Conservation (phyloP, 1,140 invertebrate species). For the Eulimnadia texana region DNA sequence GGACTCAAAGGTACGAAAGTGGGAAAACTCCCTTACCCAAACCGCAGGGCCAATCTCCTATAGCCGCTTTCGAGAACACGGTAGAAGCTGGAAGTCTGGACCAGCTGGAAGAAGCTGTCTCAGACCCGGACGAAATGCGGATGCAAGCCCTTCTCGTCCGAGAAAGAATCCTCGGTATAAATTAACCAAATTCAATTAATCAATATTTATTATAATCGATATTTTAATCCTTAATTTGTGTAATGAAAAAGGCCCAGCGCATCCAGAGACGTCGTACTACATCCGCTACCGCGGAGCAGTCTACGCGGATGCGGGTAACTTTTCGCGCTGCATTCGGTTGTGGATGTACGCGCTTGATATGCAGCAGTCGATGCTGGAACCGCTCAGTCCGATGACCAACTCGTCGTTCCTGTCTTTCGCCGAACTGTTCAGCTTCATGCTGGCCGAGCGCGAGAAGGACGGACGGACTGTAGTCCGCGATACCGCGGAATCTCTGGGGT, state of each 20-base stretch:
- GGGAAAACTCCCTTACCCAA: constrained; percentile 46
- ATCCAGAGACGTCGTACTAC: constrained; percentile 93
- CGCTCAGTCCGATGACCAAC: constrained; percentile 88
- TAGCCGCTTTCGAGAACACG: constrained; percentile 75
- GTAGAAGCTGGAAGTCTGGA: constrained; percentile 62
- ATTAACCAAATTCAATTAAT: too few species aligned
- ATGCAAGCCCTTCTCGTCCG: constrained; percentile 90
- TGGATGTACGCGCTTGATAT: constrained; percentile 96
- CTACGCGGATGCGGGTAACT: constrained; percentile 87
- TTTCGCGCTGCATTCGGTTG: constrained; percentile 74
- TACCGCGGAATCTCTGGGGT: neutral
- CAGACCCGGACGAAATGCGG: constrained; percentile 86
- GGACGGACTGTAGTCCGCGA: neutral
- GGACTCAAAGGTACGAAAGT: constrained; percentile 32
- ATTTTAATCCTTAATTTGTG: neutral
- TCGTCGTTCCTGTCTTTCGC: constrained; percentile 83
- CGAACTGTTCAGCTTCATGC: constrained; percentile 89
- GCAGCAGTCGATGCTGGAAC: constrained; percentile 78
- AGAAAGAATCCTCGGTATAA: constrained; percentile 67
- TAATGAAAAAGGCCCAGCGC: constrained; percentile 44
- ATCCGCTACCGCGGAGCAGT: constrained; percentile 84
- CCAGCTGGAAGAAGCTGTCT: constrained; percentile 67
- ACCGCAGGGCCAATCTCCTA: constrained; percentile 44
- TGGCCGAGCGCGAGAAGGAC: constrained; percentile 42
- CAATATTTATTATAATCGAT: too few species aligned